A percentile compares a stretch with the other conserved stretches of the same genome.
Conservation (phyloP, 2,797 vertebrate species). For the Coccyzus lansbergi region DNA sequence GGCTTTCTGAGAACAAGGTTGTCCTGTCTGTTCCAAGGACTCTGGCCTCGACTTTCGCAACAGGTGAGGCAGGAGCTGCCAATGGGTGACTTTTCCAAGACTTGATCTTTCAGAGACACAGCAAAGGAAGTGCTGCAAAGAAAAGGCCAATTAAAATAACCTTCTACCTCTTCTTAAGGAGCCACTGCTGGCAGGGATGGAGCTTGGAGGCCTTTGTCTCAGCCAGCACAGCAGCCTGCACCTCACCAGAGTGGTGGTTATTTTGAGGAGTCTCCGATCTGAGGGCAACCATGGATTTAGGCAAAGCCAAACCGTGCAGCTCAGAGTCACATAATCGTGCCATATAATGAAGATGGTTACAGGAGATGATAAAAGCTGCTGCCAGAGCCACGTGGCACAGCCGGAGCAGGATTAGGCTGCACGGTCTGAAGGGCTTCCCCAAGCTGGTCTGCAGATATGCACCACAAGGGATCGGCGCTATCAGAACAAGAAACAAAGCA, state of each 20-base stretch:
- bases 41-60: neutral
- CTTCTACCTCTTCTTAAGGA: neutral
- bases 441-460: neutral
- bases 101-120: neutral
- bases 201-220: neutral
- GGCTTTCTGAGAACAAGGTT: conserved; percentile 3
- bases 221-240: neutral
- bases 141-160: conserved; percentile 12
- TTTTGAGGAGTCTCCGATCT: neutral
- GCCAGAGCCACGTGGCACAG: neutral
- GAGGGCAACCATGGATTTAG: neutral
- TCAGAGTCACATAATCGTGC: neutral
- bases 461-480: neutral
- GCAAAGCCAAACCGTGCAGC: neutral
- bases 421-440: neutral
- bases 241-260: neutral
- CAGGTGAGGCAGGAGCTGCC: neutral
- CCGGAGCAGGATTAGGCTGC: neutral
- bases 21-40: neutral
- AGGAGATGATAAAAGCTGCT: neutral
- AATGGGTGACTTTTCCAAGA: neutral
- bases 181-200: neutral
- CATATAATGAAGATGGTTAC: neutral
- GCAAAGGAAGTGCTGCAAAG: neutral
- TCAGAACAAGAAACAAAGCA: neutral